Evolutionary conservation across 2,888 invertebrate species (phyloP).

Genomic region (Lucinisca nassula): DNA sequence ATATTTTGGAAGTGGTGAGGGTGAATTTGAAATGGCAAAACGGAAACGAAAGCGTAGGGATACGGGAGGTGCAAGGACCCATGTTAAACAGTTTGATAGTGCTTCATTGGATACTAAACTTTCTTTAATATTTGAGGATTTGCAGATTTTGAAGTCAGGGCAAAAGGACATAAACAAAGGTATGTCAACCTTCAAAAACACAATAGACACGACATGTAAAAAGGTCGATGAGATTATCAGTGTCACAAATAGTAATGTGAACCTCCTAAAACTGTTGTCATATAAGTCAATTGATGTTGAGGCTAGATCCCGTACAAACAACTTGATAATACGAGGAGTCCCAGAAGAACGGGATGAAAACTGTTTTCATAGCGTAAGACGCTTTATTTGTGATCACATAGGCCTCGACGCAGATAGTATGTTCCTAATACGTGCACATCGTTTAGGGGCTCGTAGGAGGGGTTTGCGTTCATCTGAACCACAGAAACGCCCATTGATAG

Average conservation of each 20-base stretch:
- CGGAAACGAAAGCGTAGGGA: not conserved
- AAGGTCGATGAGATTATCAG: conserved; percentile 1
- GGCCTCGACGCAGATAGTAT: conserved; percentile 14
- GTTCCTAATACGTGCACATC: conserved; percentile 24
- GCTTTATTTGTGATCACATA: conserved; percentile 10
- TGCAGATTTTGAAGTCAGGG: not conserved
- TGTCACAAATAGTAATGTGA: conserved; percentile 11
- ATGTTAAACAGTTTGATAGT: not conserved
- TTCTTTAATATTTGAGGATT: not conserved
- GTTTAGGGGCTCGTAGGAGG: not conserved
- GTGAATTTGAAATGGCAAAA: not conserved
- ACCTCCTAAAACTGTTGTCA: conserved; percentile 29
- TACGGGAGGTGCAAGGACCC: not conserved
- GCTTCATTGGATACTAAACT: not conserved
- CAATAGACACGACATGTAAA: not conserved
- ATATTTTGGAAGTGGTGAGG: not conserved
- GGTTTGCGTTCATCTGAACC: not conserved
- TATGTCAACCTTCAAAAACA: not conserved
- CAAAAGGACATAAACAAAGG: not conserved
- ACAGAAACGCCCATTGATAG: conserved; percentile 2
- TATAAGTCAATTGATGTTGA: conserved; percentile 40
- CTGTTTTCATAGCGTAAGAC: conserved; percentile 13
- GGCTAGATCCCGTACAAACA: conserved; percentile 25
- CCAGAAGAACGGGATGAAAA: conserved; percentile 22
- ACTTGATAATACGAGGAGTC: conserved; percentile 24